Evolutionary conservation across 2,113 vertebrate species (phyloP).

Genomic region (Pedionomus torquatus): DNA sequence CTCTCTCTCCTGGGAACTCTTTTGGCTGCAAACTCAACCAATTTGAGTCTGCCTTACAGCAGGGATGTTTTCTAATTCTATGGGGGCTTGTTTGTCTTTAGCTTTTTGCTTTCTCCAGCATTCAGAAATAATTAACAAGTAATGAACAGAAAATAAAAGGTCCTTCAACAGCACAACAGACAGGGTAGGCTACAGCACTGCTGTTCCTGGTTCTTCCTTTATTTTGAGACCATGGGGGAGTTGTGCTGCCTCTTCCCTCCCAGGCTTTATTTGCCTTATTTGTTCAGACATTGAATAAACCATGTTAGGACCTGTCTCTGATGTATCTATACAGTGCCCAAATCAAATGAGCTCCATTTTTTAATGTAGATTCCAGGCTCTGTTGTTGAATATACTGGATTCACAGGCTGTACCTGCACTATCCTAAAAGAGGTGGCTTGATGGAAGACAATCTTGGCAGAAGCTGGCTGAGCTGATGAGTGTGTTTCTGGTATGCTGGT

Average conservation of each 20-base stretch:
- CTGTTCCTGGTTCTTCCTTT: constrained; percentile 7
- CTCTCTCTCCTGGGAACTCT: constrained; percentile 14
- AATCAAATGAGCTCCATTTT: not conserved
- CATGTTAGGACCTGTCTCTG: not conserved
- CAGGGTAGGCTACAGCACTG: not conserved
- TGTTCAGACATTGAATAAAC: not conserved
- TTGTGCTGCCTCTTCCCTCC: not conserved
- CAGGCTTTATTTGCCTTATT: not conserved
- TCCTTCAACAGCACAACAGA: constrained; percentile 1
- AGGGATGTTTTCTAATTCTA: constrained; percentile 6
- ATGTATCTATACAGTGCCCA: not conserved
- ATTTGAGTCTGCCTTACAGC: not conserved
- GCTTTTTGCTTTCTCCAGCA: constrained; percentile 19
- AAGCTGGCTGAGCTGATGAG: not conserved
- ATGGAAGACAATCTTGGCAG: not conserved
- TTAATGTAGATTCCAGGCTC: not conserved
- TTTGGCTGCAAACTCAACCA: constrained; percentile 8
- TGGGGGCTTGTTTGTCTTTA: constrained; percentile 5
- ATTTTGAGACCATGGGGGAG: not conserved
- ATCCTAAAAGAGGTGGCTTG: not conserved
- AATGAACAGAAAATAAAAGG: constrained; percentile 39
- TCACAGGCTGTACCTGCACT: not conserved
- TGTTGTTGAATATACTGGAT: not conserved
- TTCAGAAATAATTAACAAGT: constrained; percentile 51
- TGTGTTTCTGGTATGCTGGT: not conserved